These are phyloP conservation scores for Tetraodon nigroviridis DNA, from an alignment of 2,113 vertebrate genomes.

Conservation along the genomic window DNA sequence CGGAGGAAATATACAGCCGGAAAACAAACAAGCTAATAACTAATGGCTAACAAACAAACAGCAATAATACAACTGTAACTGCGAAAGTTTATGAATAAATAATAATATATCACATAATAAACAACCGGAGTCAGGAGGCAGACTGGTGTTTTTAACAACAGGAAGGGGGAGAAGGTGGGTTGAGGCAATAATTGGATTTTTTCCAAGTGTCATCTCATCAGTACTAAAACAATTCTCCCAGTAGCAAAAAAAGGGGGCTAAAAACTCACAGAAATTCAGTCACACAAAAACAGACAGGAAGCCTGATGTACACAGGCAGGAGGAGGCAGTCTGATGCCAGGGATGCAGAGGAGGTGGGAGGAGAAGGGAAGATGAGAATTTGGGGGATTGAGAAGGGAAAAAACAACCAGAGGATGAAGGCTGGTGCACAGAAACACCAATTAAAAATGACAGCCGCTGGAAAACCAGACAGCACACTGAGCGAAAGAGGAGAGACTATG, in stretches of 20 bases:
- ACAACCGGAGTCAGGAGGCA: too few species aligned
- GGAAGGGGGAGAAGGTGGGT: neutral
- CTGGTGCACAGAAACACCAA: slow-evolving; percentile 58
- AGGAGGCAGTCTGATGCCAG: slow-evolving; percentile 52
- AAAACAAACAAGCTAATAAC: too few species aligned
- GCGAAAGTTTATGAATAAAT: too few species aligned
- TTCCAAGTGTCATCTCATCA: neutral
- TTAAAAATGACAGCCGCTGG: slow-evolving; percentile 61
- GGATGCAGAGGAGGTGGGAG: slow-evolving; percentile 22
- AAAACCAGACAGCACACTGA: slow-evolving; percentile 47
- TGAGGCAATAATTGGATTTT: neutral
- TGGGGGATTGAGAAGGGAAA: neutral
- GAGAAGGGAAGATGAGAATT: slow-evolving; percentile 16
- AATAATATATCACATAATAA: too few species aligned
- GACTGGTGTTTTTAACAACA: too few species aligned
- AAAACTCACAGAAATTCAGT: slow-evolving; percentile 22
- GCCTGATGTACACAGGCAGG: slow-evolving; percentile 32
- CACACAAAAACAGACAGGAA: slow-evolving; percentile 18
- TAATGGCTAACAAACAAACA: too few species aligned
- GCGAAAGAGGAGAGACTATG: slow-evolving; percentile 24
- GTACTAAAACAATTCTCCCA: too few species aligned
- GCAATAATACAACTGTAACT: too few species aligned
- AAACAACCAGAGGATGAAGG: slow-evolving; percentile 53
- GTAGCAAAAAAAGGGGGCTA: slow-evolving; percentile 25
- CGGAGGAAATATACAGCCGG: too few species aligned